Evolutionary conservation across 2,113 vertebrate species (phyloP), one percentile per base, ranked within the genome.

Genomic region (Dascyllus trimaculatus): DNA sequence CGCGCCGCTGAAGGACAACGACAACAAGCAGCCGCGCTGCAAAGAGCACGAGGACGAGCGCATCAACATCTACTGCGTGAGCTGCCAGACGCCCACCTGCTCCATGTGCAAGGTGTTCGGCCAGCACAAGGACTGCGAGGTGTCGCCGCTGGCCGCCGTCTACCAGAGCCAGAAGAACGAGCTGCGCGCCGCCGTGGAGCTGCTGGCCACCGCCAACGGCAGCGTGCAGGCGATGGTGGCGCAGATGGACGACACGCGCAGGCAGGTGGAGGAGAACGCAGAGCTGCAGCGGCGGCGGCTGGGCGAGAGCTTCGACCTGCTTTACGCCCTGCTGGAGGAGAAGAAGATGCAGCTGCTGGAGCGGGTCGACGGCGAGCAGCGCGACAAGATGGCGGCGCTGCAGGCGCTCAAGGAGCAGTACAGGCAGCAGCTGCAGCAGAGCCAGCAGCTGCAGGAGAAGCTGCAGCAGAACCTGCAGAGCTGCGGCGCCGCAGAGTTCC

Each of bases 41-140:
- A 93, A 94, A 46, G 96, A 97, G 62, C 97, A 98, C 0, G 95
- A 95, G 83, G 97, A 97, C 0, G 97, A 98, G 85, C 91, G 93
- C 25, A 97, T 98, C 93, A 98, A 98, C 92, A 98, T 98, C 92
- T 98, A 97, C 85, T 98, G 97, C n/a, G 51, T 97, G 63, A 96
- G 93, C 53, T 97, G 96, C 1, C 94, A 97, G 88, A 92, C 91
- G n/a, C 96, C 97, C 74, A 97, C 96, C 0, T 98, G 97, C 90
- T 98, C 97, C 85, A 95, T 98, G 96, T 98, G 97, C 94, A 98
- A 98, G 78, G 97, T 98, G 76, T 98, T 98, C 0, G 97, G 97
- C 0, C 89, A 93, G 57, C 97, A 98, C 94, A 94, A 96, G 78
- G 95, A 96, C 91, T 97, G 97, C 0, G 95, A 97, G 81, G 97